These are phyloP conservation scores for Drosophila repletoides DNA, from an alignment of 1,140 invertebrate species.

Conservation along the genomic window DNA sequence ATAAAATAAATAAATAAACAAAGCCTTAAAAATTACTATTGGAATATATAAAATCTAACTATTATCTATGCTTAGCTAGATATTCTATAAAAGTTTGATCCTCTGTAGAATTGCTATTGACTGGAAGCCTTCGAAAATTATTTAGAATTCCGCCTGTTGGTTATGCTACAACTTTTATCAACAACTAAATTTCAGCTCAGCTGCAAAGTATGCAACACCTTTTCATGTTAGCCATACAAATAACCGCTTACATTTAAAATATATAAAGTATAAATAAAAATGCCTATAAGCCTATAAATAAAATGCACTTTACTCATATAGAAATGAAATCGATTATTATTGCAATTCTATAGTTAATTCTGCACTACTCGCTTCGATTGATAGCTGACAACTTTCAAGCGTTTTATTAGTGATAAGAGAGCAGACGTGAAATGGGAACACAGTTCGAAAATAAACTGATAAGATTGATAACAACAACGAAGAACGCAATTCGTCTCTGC, in stretches of 20 bases:
- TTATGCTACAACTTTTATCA: background rate
- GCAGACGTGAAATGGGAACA: conserved; percentile 6
- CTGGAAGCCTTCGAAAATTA: background rate
- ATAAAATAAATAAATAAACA: no score
- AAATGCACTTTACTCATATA: no score
- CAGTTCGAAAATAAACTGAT: conserved; percentile 24
- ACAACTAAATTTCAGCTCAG: background rate
- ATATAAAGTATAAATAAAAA: background rate
- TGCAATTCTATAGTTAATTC: no score
- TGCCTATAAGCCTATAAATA: no score
- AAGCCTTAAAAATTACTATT: no score
- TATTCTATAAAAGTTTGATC: no score
- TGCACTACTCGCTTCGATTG: background rate
- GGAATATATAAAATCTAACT: no score
- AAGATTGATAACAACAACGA: conserved; percentile 12
- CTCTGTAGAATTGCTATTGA: no score
- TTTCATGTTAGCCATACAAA: background rate
- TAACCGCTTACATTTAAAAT: background rate
- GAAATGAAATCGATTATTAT: no score
- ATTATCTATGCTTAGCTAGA: no score
- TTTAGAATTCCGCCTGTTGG: background rate
- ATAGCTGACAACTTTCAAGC: background rate
- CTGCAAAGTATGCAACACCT: conserved; percentile 9
- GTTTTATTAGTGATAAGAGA: conserved; percentile 14
- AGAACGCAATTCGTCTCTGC: no score